These are phyloP conservation scores for Actinia tenebrosa DNA, from an alignment of 64 coral and sea anemone species.

Conservation along the genomic window DNA sequence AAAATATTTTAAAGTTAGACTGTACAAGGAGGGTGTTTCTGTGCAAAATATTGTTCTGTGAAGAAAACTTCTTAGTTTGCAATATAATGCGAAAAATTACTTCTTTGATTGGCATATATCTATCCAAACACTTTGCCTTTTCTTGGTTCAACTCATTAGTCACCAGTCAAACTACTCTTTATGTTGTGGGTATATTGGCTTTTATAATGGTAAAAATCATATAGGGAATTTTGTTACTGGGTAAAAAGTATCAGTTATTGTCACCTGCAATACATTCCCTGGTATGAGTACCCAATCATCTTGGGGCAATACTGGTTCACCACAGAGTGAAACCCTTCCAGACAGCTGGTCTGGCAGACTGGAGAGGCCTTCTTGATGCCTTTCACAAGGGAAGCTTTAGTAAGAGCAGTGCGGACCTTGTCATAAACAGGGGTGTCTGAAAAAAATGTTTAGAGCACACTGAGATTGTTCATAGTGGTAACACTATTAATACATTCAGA, in stretches of 20 bases:
- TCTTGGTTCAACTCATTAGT: too few species aligned
- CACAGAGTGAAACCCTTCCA: slow-evolving; percentile 39
- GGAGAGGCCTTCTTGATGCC: slow-evolving; percentile 53
- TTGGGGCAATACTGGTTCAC: slow-evolving; percentile 28
- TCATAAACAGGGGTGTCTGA: slow-evolving; percentile 35
- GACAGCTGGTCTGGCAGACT: slow-evolving; percentile 26
- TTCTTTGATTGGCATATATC: too few species aligned
- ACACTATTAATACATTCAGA: slow-evolving; percentile 7
- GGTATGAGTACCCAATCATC: slow-evolving; percentile 35
- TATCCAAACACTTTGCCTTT: too few species aligned
- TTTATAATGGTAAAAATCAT: neutral
- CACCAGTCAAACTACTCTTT: too few species aligned
- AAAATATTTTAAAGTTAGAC: neutral
- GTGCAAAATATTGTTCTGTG: neutral
- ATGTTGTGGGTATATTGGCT: too few species aligned
- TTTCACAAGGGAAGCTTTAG: slow-evolving; percentile 30
- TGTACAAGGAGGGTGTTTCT: neutral
- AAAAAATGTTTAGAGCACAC: neutral
- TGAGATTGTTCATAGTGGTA: neutral
- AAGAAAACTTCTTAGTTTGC: neutral
- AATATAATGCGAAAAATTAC: too few species aligned
- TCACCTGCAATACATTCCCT: slow-evolving; percentile 16
- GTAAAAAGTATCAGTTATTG: neutral
- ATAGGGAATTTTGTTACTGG: neutral
- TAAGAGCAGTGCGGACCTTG: slow-evolving; percentile 26